Evolutionary conservation across 2,797 vertebrate genomes (phyloP).

Genomic region (Labeo calbasu): DNA sequence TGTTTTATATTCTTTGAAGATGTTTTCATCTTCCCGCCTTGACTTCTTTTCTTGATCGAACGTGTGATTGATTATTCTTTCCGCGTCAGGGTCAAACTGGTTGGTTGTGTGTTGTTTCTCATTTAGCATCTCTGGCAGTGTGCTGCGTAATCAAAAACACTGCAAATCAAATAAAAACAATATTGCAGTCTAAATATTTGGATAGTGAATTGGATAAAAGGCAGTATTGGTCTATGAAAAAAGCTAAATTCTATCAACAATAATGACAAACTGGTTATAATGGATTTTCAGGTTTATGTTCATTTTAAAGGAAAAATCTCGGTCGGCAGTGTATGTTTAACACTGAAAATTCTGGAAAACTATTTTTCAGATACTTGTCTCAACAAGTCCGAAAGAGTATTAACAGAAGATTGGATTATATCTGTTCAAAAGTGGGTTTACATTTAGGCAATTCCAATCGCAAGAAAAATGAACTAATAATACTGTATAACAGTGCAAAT

Average conservation of each 20-base stretch:
- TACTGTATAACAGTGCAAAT: background rate
- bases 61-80: background rate
- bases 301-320: background rate
- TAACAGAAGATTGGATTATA: background rate
- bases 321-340: background rate
- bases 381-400: background rate
- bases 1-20: background rate
- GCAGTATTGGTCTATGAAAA: background rate
- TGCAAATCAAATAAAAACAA: background rate
- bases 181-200: background rate
- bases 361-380: background rate
- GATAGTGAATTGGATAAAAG: background rate
- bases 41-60: background rate
- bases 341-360: background rate
- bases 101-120: background rate
- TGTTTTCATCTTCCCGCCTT: background rate
- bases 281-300: background rate
- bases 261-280: background rate
- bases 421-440: conserved; percentile 14
- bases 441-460: background rate
- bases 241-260: background rate
- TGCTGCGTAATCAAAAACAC: background rate
- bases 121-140: background rate
- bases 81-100: background rate
- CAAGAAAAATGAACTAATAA: background rate